These are phyloP conservation scores for Labeo rohita DNA, from an alignment of 2,113 vertebrate species.

Conservation along the genomic window DNA sequence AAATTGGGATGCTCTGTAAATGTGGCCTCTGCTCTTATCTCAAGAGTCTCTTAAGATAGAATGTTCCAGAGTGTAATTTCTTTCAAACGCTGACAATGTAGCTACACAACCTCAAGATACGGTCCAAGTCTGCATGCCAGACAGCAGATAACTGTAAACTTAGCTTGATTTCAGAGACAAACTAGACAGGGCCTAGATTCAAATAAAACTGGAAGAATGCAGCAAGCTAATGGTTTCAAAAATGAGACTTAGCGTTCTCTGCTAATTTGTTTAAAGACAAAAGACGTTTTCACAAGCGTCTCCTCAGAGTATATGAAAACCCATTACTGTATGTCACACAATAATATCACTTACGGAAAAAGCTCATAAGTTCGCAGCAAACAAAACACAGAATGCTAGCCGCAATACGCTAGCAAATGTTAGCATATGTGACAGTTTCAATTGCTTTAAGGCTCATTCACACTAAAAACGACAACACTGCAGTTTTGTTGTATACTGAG, in stretches of 20 bases:
- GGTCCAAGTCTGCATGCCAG: constrained; percentile 28
- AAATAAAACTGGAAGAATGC: background rate
- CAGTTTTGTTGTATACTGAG: background rate
- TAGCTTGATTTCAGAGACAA: background rate
- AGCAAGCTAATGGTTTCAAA: background rate
- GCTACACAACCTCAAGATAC: background rate
- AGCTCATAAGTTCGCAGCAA: background rate
- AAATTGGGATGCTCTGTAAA: constrained; percentile 16
- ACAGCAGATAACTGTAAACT: constrained; percentile 3
- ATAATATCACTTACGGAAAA: background rate
- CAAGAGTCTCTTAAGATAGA: constrained; percentile 42
- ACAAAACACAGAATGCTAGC: background rate
- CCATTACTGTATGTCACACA: no score
- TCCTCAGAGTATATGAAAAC: no score
- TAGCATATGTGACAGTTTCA: background rate
- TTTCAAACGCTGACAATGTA: constrained; percentile 21
- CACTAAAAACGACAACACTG: background rate
- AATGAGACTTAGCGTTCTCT: background rate
- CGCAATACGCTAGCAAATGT: background rate
- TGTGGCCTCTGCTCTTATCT: constrained; percentile 33
- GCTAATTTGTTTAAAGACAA: background rate
- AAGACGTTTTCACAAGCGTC: no score
- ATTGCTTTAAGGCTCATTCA: background rate
- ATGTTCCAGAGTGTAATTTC: constrained; percentile 30
- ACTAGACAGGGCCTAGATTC: background rate